Conservation (phyloP, 1,140 invertebrate species). For the Panagrolaimus sp. region DNA sequence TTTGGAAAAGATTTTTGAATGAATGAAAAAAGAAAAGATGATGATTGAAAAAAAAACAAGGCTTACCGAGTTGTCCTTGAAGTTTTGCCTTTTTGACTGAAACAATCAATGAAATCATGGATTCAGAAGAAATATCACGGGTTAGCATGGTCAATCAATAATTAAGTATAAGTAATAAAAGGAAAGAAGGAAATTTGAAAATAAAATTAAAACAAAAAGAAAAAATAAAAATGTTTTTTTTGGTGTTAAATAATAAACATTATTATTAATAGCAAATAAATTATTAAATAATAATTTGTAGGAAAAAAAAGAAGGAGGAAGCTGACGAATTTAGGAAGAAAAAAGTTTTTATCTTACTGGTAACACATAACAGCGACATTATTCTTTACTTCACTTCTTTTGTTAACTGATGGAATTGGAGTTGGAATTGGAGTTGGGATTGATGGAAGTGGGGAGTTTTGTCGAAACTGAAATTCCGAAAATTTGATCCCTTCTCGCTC, state of each 20-base stretch:
- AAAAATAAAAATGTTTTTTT: conserved; percentile 28
- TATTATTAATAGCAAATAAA: conserved; percentile 22
- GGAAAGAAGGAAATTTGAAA: too few species aligned
- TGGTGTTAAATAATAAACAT: conserved; percentile 5
- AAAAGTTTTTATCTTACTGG: conserved; percentile 29
- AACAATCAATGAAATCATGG: conserved; percentile 27
- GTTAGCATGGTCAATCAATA: not conserved
- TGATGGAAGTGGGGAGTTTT: not conserved
- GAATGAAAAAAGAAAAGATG: too few species aligned
- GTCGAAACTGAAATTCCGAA: not conserved
- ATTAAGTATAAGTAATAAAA: too few species aligned
- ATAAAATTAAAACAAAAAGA: not conserved
- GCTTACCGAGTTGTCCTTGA: conserved; percentile 40
- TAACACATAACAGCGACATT: conserved; percentile 44
- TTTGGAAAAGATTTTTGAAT: too few species aligned
- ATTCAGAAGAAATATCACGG: conserved; percentile 2
- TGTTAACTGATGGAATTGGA: not conserved
- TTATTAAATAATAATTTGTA: too few species aligned
- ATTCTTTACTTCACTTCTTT: not conserved
- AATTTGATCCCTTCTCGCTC: too few species aligned
- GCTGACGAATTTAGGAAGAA: too few species aligned
- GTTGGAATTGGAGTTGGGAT: not conserved
- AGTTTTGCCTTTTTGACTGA: conserved; percentile 41
- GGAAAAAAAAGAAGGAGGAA: too few species aligned
- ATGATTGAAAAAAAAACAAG: not conserved